Percentiles rank a stretch among this genome's conserved stretches.
phyloP scores from a whole-genome alignment of 1,140 invertebrate genomes.

The Atopsyche davidsoni region DNA sequence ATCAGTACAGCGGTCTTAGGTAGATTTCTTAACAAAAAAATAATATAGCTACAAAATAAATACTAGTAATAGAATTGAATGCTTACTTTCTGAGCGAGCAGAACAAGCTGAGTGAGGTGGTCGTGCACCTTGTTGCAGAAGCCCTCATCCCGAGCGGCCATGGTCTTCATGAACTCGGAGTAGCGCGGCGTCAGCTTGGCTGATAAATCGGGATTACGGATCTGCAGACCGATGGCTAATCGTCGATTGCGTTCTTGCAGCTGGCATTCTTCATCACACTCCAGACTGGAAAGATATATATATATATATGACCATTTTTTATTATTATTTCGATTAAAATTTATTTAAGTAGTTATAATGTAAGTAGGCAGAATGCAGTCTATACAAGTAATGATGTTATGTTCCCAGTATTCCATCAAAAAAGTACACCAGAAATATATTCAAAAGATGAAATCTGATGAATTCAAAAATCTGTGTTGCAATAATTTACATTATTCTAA shows the following conservation, averaged over 20 bases:
- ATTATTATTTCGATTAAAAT: no score
- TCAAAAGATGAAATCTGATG: no score
- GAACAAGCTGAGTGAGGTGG: constrained; percentile 77
- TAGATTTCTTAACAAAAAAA: background rate
- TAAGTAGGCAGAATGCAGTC: no score
- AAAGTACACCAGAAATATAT: no score
- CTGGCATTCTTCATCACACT: constrained; percentile 90
- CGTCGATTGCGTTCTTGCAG: constrained; percentile 79
- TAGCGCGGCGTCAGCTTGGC: constrained; percentile 76
- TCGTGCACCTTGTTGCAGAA: constrained; percentile 84
- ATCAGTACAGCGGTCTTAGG: background rate
- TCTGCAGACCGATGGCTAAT: constrained; percentile 82
- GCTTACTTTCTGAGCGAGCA: constrained; percentile 75
- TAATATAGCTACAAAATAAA: background rate
- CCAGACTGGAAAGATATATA: constrained; percentile 62
- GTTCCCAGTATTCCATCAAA: no score
- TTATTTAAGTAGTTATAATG: no score
- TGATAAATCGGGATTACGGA: constrained; percentile 80
- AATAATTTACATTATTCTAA: no score
- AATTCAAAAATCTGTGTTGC: no score
- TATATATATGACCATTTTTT: no score
- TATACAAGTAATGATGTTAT: no score
- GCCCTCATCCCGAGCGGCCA: constrained; percentile 72
- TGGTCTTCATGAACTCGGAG: constrained; percentile 76
- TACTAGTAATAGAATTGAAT: constrained; percentile 34